Percentiles rank a stretch among this genome's conserved stretches.
phyloP scores from a whole-genome alignment of 2,113 vertebrate species.

The Camarhynchus parvulus region DNA sequence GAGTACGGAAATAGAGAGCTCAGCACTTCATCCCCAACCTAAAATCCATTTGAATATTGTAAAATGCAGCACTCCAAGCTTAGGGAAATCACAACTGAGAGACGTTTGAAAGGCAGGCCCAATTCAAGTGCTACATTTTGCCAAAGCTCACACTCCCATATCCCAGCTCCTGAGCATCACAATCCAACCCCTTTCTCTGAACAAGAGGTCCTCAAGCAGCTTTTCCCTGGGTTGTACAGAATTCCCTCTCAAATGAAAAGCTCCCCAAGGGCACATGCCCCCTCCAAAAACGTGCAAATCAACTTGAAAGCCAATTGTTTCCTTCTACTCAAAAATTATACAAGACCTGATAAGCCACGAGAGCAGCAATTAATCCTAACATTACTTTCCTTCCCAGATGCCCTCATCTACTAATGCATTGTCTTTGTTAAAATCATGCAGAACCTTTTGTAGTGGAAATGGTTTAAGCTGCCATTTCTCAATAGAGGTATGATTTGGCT shows the following conservation, averaged over 20 bases:
- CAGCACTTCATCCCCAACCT: neutral
- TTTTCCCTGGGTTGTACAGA: neutral
- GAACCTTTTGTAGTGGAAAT: neutral
- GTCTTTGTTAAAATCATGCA: neutral
- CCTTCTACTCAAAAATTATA: neutral
- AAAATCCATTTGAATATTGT: neutral
- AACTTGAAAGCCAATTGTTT: neutral
- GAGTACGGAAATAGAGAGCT: neutral
- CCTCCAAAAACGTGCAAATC: neutral
- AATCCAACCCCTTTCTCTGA: neutral
- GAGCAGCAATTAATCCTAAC: neutral
- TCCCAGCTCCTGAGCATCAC: neutral
- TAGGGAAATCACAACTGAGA: neutral
- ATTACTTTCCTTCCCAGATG: neutral
- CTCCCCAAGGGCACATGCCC: neutral
- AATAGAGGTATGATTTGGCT: neutral
- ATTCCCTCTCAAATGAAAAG: neutral
- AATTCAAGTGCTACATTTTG: neutral
- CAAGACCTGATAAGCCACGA: neutral
- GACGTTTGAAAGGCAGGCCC: neutral
- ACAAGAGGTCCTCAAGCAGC: neutral
- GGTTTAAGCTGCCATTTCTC: neutral
- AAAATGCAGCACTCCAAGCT: neutral
- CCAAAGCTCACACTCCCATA: neutral
- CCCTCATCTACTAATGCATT: neutral